These are phyloP conservation scores for Motacilla tschutschensis DNA, from an alignment of 2,113 vertebrate genomes.

Conservation along the genomic window DNA sequence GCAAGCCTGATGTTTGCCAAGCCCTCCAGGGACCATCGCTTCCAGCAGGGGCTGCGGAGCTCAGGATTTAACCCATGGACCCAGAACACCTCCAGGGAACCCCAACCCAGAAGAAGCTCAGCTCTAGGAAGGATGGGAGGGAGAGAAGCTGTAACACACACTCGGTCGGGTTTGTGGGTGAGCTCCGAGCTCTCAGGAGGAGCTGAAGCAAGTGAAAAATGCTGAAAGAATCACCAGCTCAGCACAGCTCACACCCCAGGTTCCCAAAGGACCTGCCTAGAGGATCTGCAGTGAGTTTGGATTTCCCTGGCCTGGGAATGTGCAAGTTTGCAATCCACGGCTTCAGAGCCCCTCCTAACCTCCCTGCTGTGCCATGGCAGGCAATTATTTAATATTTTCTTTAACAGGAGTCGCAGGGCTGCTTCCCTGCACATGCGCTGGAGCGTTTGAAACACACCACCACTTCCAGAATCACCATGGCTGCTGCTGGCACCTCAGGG, in stretches of 20 bases:
- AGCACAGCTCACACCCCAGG: neutral
- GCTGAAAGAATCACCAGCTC: neutral
- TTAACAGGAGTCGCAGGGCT: neutral
- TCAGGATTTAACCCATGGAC: neutral
- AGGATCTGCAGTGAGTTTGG: neutral
- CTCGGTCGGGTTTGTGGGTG: neutral
- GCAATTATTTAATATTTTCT: neutral
- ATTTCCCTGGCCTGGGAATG: neutral
- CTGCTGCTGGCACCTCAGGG: neutral
- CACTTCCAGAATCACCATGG: rapidly evolving
- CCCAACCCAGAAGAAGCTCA: neutral
- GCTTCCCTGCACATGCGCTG: neutral
- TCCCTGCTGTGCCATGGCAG: neutral
- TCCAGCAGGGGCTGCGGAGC: neutral
- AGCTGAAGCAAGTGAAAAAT: neutral
- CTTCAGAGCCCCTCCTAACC: neutral
- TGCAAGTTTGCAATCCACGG: neutral
- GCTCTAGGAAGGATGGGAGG: no score
- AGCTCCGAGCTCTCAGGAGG: neutral
- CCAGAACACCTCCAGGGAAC: neutral
- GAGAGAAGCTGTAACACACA: neutral
- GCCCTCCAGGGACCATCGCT: neutral
- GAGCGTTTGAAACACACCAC: rapidly evolving
- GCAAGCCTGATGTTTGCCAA: neutral
- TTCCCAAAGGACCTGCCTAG: neutral